phyloP scores from a whole-genome alignment of 2,797 vertebrate species.

The Cercopithecus diana region DNA sequence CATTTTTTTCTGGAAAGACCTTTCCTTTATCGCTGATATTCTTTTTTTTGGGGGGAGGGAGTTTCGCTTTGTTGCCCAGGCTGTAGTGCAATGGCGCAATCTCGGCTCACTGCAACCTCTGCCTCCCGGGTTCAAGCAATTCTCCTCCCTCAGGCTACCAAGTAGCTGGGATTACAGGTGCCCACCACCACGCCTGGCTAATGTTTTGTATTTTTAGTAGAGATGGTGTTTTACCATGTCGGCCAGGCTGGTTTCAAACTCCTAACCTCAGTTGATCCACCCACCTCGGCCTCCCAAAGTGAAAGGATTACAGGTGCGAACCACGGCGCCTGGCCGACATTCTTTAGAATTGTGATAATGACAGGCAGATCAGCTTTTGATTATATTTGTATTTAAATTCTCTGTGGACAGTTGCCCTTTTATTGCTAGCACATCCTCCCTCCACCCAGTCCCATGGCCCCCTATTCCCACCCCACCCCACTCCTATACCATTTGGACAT shows the following conservation, averaged over 20 bases:
- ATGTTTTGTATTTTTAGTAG: neutral
- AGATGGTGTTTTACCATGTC: neutral
- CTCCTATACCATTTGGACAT: fast-evolving
- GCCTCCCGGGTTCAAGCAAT: neutral
- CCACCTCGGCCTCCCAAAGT: neutral
- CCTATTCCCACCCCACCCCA: neutral
- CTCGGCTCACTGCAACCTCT: too few species aligned
- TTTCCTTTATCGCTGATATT: neutral
- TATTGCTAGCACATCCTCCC: neutral
- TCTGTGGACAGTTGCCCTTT: neutral
- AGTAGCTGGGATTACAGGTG: neutral
- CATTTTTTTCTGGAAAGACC: neutral
- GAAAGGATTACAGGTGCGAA: neutral
- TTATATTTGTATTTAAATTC: neutral
- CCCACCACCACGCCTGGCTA: neutral
- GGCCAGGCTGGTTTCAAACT: neutral
- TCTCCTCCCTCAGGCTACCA: neutral
- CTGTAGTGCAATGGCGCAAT: too few species aligned
- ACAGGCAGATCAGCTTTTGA: neutral
- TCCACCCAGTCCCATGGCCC: neutral
- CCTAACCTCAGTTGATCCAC: neutral
- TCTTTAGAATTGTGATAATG: neutral
- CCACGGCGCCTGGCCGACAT: neutral
- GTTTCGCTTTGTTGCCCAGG: too few species aligned
- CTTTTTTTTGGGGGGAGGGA: too few species aligned